Evolutionary conservation across 23 tunicate genomes (phyloP).

Genomic region (Halocynthia roretzi): DNA sequence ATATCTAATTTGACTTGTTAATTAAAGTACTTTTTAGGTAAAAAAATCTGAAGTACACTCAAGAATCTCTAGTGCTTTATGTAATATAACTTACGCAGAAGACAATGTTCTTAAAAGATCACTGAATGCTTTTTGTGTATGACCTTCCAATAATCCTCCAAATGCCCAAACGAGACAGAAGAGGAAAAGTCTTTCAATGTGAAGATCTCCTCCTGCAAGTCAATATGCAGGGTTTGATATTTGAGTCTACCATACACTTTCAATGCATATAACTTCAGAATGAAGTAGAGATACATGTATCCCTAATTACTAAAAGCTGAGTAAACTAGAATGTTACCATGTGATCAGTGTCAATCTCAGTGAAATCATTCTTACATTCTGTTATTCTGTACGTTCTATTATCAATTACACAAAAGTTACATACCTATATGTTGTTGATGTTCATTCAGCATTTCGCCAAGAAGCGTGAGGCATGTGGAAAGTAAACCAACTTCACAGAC

Average conservation of each 20-base stretch:
- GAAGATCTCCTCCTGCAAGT: slow-evolving; percentile 62
- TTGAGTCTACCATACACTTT: too few species aligned
- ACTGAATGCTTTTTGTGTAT: slow-evolving; percentile 54
- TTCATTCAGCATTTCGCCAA: slow-evolving; percentile 79
- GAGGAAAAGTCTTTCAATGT: slow-evolving; percentile 66
- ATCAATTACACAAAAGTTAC: not conserved
- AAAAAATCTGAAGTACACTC: too few species aligned
- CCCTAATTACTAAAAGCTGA: too few species aligned
- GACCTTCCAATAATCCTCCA: slow-evolving; percentile 76
- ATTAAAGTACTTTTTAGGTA: too few species aligned
- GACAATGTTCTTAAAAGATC: slow-evolving; percentile 67
- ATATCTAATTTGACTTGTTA: too few species aligned
- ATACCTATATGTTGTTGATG: slow-evolving; percentile 71
- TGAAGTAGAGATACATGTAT: too few species aligned
- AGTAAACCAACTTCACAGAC: slow-evolving; percentile 80
- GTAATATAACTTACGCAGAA: slow-evolving; percentile 45
- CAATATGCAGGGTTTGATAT: not conserved
- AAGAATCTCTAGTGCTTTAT: too few species aligned
- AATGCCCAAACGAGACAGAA: slow-evolving; percentile 91
- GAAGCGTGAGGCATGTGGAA: slow-evolving; percentile 60
- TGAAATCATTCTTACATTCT: too few species aligned
- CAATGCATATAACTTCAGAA: not conserved
- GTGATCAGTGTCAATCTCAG: too few species aligned
- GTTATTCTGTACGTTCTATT: not conserved
- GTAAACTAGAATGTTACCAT: too few species aligned